phyloP scores from a whole-genome alignment of 2,113 vertebrate species.

The Probosciger aterrimus region DNA sequence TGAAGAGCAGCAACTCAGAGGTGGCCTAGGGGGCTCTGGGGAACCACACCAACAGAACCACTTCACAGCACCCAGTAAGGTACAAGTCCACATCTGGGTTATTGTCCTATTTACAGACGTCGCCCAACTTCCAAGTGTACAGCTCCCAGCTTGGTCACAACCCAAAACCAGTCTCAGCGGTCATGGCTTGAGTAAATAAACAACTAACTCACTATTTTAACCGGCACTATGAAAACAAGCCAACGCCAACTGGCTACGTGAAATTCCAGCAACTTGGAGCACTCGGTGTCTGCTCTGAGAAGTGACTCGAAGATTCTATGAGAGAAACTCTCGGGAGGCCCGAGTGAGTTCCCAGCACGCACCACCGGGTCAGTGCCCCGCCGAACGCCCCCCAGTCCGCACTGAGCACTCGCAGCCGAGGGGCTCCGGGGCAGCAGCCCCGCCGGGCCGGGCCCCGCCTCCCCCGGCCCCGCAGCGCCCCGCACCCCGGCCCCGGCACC shows the following conservation, averaged over 20 bases:
- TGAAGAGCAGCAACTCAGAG: rapidly evolving
- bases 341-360: not conserved
- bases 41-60: too few species aligned
- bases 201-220: not conserved
- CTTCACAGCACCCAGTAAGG: not conserved
- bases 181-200: rapidly evolving
- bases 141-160: too few species aligned
- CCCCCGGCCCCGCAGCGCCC: too few species aligned
- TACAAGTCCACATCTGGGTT: rapidly evolving
- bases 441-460: too few species aligned
- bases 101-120: rapidly evolving
- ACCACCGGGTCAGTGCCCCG: too few species aligned
- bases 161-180: rapidly evolving
- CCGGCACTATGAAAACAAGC: rapidly evolving
- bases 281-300: rapidly evolving
- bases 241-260: rapidly evolving
- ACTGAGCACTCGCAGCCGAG: not conserved
- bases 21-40: not conserved
- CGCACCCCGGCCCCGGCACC: not conserved
- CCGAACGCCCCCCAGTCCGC: too few species aligned
- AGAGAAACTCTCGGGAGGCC: rapidly evolving
- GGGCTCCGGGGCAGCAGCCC: too few species aligned
- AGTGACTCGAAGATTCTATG: rapidly evolving
- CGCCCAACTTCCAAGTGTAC: not conserved
- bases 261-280: not conserved